Conservation (phyloP, 2,797 vertebrate genomes). For the Alouatta caraya region DNA sequence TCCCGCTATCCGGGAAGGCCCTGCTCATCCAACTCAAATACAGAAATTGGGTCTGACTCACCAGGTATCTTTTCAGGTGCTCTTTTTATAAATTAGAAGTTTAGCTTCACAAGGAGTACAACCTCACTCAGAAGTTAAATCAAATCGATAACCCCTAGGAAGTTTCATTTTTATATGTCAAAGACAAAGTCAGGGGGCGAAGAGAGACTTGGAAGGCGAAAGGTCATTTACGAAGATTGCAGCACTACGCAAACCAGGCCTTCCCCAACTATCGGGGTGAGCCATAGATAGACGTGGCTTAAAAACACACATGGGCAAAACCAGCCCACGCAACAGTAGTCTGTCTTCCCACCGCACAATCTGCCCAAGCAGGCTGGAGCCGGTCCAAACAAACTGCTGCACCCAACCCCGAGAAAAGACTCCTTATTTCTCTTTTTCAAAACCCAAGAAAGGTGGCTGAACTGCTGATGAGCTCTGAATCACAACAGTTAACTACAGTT, state of each 20-base stretch:
- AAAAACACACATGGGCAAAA: not conserved
- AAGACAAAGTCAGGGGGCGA: not conserved
- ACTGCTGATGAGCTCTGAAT: not conserved
- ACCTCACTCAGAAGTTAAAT: not conserved
- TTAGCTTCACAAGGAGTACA: not conserved
- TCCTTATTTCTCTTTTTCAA: slow-evolving; percentile 7
- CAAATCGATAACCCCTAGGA: not conserved
- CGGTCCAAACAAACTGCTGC: not conserved
- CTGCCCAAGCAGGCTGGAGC: not conserved
- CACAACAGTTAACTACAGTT: not conserved
- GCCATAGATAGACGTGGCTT: not conserved
- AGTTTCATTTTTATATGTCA: not conserved
- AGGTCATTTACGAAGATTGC: not conserved
- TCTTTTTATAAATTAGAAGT: not conserved
- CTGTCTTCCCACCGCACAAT: not conserved
- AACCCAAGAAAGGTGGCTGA: not conserved
- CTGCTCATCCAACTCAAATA: not conserved
- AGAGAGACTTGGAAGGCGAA: not conserved
- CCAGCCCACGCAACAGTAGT: not conserved
- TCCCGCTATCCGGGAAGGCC: accelerated
- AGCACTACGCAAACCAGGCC: not conserved
- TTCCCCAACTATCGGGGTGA: not conserved
- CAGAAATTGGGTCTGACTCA: not conserved
- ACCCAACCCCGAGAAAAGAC: not conserved
- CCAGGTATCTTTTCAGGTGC: not conserved